Evolutionary conservation across 2,113 vertebrate species (phyloP).

Genomic region (Scalopus aquaticus): DNA sequence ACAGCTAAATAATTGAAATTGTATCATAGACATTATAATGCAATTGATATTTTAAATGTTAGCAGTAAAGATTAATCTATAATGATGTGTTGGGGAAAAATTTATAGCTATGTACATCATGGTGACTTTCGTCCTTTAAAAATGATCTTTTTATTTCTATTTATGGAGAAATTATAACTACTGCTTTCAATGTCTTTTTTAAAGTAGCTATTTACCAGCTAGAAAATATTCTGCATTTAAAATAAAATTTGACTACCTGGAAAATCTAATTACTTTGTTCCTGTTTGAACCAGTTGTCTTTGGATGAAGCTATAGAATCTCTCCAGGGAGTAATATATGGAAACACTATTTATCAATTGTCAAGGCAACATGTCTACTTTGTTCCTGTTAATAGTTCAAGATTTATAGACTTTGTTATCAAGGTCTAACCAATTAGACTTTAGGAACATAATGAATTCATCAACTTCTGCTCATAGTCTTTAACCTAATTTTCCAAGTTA

Average conservation of each 20-base stretch:
- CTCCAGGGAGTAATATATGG: neutral
- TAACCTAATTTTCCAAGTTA: constrained; percentile 60
- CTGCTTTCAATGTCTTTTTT: constrained; percentile 62
- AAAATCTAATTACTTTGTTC: constrained; percentile 36
- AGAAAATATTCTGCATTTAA: constrained; percentile 62
- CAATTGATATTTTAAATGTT: constrained; percentile 83
- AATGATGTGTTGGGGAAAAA: constrained; percentile 71
- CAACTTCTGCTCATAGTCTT: constrained; percentile 31
- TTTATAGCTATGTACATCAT: constrained; percentile 74
- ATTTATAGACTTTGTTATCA: constrained; percentile 41
- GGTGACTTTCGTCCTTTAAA: constrained; percentile 74
- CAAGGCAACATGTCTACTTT: constrained; percentile 21
- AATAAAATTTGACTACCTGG: constrained; percentile 39
- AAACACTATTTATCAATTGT: constrained; percentile 5
- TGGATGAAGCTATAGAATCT: constrained; percentile 29
- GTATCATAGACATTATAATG: constrained; percentile 80
- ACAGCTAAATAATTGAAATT: constrained; percentile 77
- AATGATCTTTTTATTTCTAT: constrained; percentile 71
- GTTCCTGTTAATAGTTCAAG: constrained; percentile 33
- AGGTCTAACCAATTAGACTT: constrained; percentile 5
- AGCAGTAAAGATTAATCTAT: constrained; percentile 77
- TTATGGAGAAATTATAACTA: constrained; percentile 67
- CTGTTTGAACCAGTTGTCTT: constrained; percentile 65
- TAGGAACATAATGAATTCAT: neutral
- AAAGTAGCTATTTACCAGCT: constrained; percentile 49